A percentile compares a stretch with the other conserved stretches of the same genome.
phyloP scores from a whole-genome alignment of 2,888 invertebrate species.

The Yponomeuta plumbellus region DNA sequence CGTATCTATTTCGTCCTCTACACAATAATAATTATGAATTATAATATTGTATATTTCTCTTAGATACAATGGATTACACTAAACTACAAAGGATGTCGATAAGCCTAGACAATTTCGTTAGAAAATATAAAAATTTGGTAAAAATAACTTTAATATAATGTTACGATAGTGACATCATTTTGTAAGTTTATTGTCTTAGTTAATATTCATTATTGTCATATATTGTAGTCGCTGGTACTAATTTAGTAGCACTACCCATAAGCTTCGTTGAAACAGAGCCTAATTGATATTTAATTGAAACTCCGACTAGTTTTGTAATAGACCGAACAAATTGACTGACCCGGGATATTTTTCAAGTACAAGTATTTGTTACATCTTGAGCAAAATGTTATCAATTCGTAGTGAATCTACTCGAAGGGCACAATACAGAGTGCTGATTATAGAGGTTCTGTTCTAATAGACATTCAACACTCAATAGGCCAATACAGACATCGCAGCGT shows the following conservation, averaged over 20 bases:
- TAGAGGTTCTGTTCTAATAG: slow-evolving; percentile 2
- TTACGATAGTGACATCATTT: slow-evolving; percentile 20
- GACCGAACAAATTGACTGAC: slow-evolving; percentile 12
- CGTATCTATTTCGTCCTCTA: slow-evolving; percentile 59
- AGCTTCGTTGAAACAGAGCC: background rate
- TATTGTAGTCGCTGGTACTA: background rate
- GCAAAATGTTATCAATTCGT: background rate
- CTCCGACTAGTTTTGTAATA: background rate
- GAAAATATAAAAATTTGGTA: slow-evolving; percentile 46
- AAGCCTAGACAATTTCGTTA: slow-evolving; percentile 36
- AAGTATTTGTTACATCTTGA: background rate
- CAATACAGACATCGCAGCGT: background rate
- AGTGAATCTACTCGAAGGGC: background rate
- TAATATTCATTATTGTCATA: slow-evolving; percentile 1
- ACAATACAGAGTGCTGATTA: background rate
- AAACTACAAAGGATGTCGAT: slow-evolving; percentile 38
- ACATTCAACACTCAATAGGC: slow-evolving; percentile 9
- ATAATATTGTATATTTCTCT: slow-evolving; percentile 9
- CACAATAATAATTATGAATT: slow-evolving; percentile 22
- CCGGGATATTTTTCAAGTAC: background rate
- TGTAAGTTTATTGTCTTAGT: slow-evolving; percentile 10
- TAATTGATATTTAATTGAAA: slow-evolving; percentile 10
- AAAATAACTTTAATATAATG: slow-evolving; percentile 16
- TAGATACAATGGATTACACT: slow-evolving; percentile 22
- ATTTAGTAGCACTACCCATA: background rate